These are phyloP conservation scores for Neuroterus valhalla DNA, from an alignment of 1,140 invertebrate species.

Conservation along the genomic window DNA sequence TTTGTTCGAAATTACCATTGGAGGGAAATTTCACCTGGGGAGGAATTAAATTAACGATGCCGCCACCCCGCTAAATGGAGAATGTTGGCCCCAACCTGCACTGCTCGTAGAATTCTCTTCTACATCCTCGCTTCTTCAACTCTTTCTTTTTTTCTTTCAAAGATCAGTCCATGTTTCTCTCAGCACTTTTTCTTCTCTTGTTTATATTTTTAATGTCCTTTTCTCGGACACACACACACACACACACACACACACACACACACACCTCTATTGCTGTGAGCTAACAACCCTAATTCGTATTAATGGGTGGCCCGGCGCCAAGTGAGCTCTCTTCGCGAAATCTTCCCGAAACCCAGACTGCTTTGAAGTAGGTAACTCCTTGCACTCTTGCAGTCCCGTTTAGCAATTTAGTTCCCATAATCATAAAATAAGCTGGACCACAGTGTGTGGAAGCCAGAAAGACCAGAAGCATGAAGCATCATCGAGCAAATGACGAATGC, in stretches of 20 bases:
- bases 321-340: constrained; percentile 44
- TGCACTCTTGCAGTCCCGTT: background rate
- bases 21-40: constrained; percentile 41
- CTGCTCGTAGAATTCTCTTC: constrained; percentile 6
- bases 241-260: too few species aligned
- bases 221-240: constrained; percentile 35
- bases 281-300: constrained; percentile 70
- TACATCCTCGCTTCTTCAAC: background rate
- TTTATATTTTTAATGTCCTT: constrained; percentile 6
- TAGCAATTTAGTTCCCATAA: background rate
- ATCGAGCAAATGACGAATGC: constrained; percentile 6
- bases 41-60: constrained; percentile 45
- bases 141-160: background rate
- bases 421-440: background rate
- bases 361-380: background rate
- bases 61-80: constrained; percentile 38
- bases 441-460: background rate
- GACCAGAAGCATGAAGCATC: background rate
- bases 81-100: background rate
- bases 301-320: constrained; percentile 68
- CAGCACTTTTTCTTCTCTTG: constrained; percentile 29
- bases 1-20: constrained; percentile 41
- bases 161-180: constrained; percentile 7
- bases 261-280: constrained; percentile 47
- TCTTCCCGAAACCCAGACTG: background rate